phyloP scores from a whole-genome alignment of 2,888 invertebrate species.

The Opisthograptis luteolata region DNA sequence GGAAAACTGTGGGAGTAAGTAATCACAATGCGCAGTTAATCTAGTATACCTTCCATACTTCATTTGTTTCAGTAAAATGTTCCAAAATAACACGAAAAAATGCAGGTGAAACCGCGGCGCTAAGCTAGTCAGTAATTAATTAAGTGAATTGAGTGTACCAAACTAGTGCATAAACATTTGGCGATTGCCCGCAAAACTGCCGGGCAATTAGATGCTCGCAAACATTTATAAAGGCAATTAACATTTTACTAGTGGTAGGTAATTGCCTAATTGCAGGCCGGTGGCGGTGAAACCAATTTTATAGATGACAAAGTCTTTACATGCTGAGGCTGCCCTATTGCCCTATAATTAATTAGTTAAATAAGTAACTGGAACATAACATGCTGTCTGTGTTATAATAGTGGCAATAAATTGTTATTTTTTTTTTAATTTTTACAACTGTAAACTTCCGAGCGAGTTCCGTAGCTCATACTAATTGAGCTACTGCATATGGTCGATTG shows the following conservation, averaged over 20 bases:
- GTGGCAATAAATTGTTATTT: too few species aligned
- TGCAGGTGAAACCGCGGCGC: too few species aligned
- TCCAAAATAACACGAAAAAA: too few species aligned
- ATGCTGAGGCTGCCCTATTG: not conserved
- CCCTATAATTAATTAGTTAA: not conserved
- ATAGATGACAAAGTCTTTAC: not conserved
- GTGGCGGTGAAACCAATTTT: constrained; percentile 4
- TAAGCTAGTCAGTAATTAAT: too few species aligned
- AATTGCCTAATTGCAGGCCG: constrained; percentile 27
- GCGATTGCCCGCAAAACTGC: constrained; percentile 8
- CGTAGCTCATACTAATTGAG: constrained; percentile 1
- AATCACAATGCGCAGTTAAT: too few species aligned
- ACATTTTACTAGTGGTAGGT: constrained; percentile 21
- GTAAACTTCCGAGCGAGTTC: too few species aligned
- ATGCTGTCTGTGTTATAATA: too few species aligned
- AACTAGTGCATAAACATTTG: constrained; percentile 21
- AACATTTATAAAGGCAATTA: constrained; percentile 33
- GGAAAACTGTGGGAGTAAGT: too few species aligned
- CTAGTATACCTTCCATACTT: too few species aligned
- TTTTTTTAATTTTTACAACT: too few species aligned
- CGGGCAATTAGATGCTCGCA: constrained; percentile 29
- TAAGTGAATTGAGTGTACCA: constrained; percentile 18
- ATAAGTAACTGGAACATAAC: too few species aligned
- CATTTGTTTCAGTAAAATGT: too few species aligned
- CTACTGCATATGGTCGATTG: constrained; percentile 9